Percentiles rank a stretch among this genome's conserved stretches.
phyloP scores from a whole-genome alignment of 2,113 vertebrate genomes.

The Cercocebus atys region DNA sequence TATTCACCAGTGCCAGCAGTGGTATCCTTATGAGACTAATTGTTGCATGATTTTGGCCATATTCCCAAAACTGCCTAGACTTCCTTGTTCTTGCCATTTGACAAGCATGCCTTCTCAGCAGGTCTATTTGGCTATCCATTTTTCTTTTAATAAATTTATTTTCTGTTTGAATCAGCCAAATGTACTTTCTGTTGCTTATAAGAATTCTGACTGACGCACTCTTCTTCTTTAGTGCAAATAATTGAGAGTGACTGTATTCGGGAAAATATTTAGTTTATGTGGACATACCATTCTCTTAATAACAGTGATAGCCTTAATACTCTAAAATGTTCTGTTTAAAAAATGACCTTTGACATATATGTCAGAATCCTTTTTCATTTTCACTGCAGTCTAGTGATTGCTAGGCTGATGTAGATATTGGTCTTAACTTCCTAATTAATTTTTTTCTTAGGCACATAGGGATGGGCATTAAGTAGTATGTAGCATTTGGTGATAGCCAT shows the following conservation, averaged over 20 bases:
- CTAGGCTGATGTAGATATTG: background rate
- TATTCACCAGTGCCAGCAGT: background rate
- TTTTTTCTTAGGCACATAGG: background rate
- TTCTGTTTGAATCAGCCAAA: conserved; percentile 23
- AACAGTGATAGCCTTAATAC: background rate
- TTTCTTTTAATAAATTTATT: conserved; percentile 5
- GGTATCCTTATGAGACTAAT: background rate
- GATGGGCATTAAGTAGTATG: background rate
- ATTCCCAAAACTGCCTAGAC: background rate
- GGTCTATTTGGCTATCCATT: background rate
- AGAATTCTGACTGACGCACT: background rate
- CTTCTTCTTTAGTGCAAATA: background rate
- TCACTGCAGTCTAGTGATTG: background rate
- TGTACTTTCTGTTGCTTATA: background rate
- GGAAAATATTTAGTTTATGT: background rate
- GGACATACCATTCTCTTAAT: background rate
- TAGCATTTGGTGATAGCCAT: background rate
- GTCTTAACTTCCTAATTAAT: background rate
- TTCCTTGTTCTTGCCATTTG: background rate
- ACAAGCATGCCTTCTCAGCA: background rate
- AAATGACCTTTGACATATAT: conserved; percentile 12
- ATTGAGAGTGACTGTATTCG: background rate
- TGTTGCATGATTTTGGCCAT: background rate
- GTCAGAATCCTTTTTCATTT: conserved; percentile 16
- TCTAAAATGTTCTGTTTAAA: background rate